Conservation (phyloP, 2,797 vertebrate species). For the Coregonus sp. region DNA sequence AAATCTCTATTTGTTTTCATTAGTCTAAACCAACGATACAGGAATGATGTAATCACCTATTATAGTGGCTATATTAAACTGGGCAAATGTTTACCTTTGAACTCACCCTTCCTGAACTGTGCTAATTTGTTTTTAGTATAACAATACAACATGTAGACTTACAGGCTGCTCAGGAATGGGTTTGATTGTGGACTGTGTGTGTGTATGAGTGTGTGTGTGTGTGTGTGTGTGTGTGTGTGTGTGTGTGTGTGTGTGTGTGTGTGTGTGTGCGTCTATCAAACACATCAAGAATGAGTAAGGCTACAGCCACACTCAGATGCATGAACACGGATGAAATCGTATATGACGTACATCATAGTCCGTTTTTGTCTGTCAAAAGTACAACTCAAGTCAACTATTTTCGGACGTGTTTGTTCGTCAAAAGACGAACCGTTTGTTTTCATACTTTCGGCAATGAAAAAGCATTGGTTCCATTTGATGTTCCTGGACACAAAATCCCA, state of each 20-base stretch:
- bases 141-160: neutral
- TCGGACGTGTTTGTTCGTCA: neutral
- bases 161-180: neutral
- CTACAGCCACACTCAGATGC: too few relatives aligned
- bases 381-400: neutral
- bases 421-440: too few relatives aligned
- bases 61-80: constrained; percentile 3
- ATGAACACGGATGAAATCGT: too few relatives aligned
- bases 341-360: too few relatives aligned
- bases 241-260: too few relatives aligned
- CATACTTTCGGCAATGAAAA: too few relatives aligned
- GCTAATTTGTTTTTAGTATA: neutral
- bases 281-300: neutral
- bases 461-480: too few relatives aligned
- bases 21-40: neutral
- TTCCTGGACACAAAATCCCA: too few relatives aligned
- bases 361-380: too few relatives aligned
- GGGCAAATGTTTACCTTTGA: neutral
- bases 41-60: neutral
- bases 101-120: neutral
- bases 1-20: constrained; percentile 5
- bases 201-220: neutral
- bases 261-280: neutral
- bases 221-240: too few relatives aligned
- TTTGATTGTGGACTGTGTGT: neutral